These are phyloP conservation scores for Branchipolynoe longqiensis DNA, from an alignment of 2,888 invertebrate species.

Conservation along the genomic window DNA sequence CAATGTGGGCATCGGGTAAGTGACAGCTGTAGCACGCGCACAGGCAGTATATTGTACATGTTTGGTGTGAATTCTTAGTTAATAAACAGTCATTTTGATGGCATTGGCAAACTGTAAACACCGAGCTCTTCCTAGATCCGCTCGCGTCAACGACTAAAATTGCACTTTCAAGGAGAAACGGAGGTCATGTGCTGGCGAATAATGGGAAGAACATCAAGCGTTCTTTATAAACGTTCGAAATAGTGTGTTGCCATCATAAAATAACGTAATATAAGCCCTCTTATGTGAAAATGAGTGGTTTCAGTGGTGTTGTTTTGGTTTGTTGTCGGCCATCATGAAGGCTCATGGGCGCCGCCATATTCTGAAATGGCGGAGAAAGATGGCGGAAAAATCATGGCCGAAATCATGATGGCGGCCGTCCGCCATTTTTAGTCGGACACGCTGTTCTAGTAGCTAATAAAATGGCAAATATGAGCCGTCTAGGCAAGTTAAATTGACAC, in stretches of 20 bases:
- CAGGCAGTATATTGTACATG: neutral
- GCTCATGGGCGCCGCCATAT: conserved; percentile 86
- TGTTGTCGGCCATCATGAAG: conserved; percentile 84
- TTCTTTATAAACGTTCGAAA: neutral
- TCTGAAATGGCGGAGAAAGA: conserved; percentile 84
- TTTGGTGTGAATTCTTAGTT: neutral
- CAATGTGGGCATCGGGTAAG: conserved; percentile 97
- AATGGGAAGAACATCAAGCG: conserved; percentile 12
- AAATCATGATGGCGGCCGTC: conserved; percentile 82
- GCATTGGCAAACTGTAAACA: neutral
- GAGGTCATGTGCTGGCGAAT: conserved; percentile 61
- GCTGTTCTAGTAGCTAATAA: neutral
- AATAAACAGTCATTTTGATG: neutral
- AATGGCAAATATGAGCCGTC: conserved; percentile 1
- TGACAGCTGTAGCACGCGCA: neutral
- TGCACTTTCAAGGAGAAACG: conserved; percentile 62
- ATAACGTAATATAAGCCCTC: neutral
- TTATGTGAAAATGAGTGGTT: neutral
- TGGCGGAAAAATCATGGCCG: conserved; percentile 53
- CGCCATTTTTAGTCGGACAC: conserved; percentile 79
- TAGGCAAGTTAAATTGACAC: neutral
- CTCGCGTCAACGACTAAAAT: conserved; percentile 8
- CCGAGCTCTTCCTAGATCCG: neutral
- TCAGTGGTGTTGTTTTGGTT: conserved; percentile 76
- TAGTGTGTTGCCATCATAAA: conserved; percentile 25